phyloP scores from a whole-genome alignment of 2,113 vertebrate genomes.

The Stegostoma tigrinum region DNA sequence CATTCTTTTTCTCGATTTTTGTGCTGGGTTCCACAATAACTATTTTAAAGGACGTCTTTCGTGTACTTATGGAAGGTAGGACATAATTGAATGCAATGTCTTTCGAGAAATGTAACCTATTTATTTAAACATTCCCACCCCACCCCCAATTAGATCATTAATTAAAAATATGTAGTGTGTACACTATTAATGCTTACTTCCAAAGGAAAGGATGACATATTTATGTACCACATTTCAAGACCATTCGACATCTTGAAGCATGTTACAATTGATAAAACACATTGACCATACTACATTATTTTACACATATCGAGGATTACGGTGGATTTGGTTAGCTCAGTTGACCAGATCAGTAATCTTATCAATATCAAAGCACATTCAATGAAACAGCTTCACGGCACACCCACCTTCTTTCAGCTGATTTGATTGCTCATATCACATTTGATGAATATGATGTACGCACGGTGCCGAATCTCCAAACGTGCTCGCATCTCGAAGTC shows the following conservation, averaged over 20 bases:
- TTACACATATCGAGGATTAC: too few relatives aligned
- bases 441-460: too few relatives aligned
- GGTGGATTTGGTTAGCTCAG: too few relatives aligned
- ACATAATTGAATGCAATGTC: too few relatives aligned
- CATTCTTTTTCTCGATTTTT: constrained; percentile 89
- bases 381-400: too few relatives aligned
- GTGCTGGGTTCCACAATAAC: constrained; percentile 85
- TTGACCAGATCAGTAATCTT: too few relatives aligned
- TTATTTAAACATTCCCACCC: neutral
- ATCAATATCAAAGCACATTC: too few relatives aligned
- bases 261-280: neutral
- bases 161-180: neutral
- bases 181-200: neutral
- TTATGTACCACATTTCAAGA: neutral
- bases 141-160: neutral
- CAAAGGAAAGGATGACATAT: neutral
- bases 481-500: too few relatives aligned
- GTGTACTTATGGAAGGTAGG: constrained; percentile 90
- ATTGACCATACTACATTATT: too few relatives aligned
- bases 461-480: too few relatives aligned
- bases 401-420: too few relatives aligned
- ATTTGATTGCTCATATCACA: too few relatives aligned
- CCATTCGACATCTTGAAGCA: neutral
- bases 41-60: constrained; percentile 87
- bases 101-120: neutral